A percentile compares a stretch with the other conserved stretches of the same genome.
phyloP scores from a whole-genome alignment of 1,140 invertebrate species.

The Goniozus legneri region DNA sequence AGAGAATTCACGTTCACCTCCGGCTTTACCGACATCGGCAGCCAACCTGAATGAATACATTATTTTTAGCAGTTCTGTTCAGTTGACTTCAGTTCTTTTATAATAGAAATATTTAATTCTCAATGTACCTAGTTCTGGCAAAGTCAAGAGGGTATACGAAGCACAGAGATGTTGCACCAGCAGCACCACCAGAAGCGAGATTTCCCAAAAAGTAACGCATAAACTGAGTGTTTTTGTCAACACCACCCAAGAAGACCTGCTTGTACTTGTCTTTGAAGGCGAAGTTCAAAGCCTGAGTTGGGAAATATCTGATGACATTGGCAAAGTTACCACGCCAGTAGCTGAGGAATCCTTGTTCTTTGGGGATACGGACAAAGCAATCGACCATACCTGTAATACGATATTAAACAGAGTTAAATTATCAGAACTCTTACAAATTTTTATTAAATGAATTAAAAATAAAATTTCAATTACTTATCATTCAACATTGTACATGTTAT shows the following conservation, averaged over 20 bases:
- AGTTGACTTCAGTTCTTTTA: too few relatives aligned
- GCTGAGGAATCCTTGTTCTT: slow-evolving; percentile 78
- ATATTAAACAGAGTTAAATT: too few relatives aligned
- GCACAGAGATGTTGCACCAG: slow-evolving; percentile 90
- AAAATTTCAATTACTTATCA: too few relatives aligned
- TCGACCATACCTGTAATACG: slow-evolving; percentile 75
- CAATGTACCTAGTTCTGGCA: slow-evolving; percentile 78
- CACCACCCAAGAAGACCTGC: slow-evolving; percentile 75
- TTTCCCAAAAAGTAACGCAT: slow-evolving; percentile 82
- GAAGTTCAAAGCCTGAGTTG: slow-evolving; percentile 94
- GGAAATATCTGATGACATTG: slow-evolving; percentile 91
- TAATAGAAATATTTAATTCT: not conserved
- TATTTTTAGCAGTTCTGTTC: not conserved
- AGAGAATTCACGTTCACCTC: slow-evolving; percentile 72
- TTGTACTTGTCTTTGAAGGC: slow-evolving; percentile 93
- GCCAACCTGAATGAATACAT: slow-evolving; percentile 60
- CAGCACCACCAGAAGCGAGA: slow-evolving; percentile 88
- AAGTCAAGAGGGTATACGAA: slow-evolving; percentile 97
- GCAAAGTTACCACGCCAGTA: slow-evolving; percentile 94
- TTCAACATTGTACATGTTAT: too few relatives aligned
- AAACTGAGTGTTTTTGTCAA: slow-evolving; percentile 89
- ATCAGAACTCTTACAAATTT: too few relatives aligned
- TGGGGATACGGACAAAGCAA: slow-evolving; percentile 81
- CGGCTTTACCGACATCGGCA: slow-evolving; percentile 77
- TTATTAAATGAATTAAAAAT: too few relatives aligned